Conservation (phyloP, 2,113 vertebrate species). For the Sylvicapra grimmia region DNA sequence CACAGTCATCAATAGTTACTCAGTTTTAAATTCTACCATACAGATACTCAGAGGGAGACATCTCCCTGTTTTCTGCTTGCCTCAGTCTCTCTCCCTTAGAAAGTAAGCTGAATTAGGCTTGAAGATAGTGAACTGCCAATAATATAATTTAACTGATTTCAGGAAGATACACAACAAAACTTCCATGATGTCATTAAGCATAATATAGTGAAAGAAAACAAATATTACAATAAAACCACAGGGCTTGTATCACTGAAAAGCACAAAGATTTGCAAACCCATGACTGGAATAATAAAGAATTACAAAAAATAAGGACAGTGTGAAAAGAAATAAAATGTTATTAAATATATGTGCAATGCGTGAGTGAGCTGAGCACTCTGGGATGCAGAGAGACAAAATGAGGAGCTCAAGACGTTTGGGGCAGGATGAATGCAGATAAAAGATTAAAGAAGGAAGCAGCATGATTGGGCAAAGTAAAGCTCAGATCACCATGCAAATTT, state of each 20-base stretch:
- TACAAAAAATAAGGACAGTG: not conserved
- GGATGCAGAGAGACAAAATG: not conserved
- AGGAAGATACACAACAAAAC: not conserved
- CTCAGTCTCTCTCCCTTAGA: not conserved
- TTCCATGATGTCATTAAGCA: not conserved
- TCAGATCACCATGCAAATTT: not conserved
- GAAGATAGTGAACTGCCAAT: not conserved
- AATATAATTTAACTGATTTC: not conserved
- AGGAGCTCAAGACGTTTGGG: not conserved
- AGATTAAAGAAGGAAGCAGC: not conserved
- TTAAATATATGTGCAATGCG: not conserved
- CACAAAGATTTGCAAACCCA: not conserved
- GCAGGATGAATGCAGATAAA: not conserved
- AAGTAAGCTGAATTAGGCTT: not conserved
- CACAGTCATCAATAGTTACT: not conserved
- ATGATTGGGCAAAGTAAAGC: not conserved
- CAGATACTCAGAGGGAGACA: not conserved
- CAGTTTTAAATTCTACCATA: not conserved
- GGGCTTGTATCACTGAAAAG: not conserved
- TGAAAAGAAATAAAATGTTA: not conserved
- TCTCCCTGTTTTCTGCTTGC: not conserved
- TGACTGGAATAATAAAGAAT: not conserved
- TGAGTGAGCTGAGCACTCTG: not conserved
- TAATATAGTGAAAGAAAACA: not conserved
- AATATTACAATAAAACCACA: not conserved